These are phyloP conservation scores for Rhinogobio ventralis DNA, from an alignment of 2,797 vertebrate genomes.

Conservation along the genomic window DNA sequence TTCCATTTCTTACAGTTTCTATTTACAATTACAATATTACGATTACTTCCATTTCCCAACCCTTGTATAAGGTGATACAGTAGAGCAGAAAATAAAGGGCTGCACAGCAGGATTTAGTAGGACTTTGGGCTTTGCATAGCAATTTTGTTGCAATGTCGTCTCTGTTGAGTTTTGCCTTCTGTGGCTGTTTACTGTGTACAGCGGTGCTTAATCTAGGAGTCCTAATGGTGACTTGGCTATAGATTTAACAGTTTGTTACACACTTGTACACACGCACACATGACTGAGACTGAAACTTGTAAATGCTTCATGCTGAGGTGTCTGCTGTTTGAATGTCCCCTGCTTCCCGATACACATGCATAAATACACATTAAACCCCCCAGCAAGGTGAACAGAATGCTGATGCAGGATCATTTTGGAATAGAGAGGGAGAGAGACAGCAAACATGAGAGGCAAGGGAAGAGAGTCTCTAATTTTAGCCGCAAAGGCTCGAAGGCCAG, in stretches of 20 bases:
- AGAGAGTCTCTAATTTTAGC: constrained; percentile 73
- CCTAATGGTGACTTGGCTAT: constrained; percentile 34
- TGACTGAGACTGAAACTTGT: constrained; percentile 27
- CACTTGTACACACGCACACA: constrained; percentile 23
- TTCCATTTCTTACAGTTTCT: neutral
- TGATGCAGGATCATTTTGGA: constrained; percentile 75
- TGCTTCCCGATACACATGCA: constrained; percentile 69
- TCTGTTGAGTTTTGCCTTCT: constrained; percentile 64
- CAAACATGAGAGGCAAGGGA: constrained; percentile 14
- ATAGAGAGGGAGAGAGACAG: constrained; percentile 24
- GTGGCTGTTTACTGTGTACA: constrained; percentile 77
- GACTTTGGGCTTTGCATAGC: constrained; percentile 59
- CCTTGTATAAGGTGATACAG: neutral
- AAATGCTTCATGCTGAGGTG: constrained; percentile 38
- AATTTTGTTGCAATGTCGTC: constrained; percentile 73
- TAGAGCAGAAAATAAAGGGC: neutral
- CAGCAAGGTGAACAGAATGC: constrained; percentile 81
- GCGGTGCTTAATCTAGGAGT: constrained; percentile 76
- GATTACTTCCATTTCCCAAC: neutral
- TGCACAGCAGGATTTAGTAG: constrained; percentile 2
- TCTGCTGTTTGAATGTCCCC: constrained; percentile 58
- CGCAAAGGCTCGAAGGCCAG: constrained; percentile 55
- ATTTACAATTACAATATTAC: neutral
- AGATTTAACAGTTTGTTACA: constrained; percentile 20
- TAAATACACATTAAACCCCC: constrained; percentile 69